Evolutionary conservation across 92 coral and sea anemone species (phyloP).

Genomic region (Phymanthus crucifer): DNA sequence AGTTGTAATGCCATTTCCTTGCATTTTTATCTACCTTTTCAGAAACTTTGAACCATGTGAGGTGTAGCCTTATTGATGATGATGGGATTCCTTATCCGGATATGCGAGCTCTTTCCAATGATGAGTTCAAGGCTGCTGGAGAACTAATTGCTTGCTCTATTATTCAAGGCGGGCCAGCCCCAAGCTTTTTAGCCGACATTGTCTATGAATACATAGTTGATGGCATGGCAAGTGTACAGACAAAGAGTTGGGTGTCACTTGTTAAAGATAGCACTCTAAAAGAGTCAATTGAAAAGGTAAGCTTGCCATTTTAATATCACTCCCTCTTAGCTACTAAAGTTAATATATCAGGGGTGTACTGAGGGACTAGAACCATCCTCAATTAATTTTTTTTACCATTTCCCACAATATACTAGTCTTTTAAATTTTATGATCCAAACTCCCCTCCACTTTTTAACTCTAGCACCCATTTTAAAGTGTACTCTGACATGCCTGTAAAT

Average conservation of each 20-base stretch:
- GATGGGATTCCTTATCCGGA: slow-evolving; percentile 59
- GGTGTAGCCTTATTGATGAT: slow-evolving; percentile 23
- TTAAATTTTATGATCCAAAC: neutral
- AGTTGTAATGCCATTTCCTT: too few species aligned
- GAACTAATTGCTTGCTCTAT: slow-evolving; percentile 58
- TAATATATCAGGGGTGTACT: neutral
- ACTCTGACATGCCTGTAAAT: neutral
- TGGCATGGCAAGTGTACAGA: slow-evolving; percentile 57
- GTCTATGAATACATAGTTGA: slow-evolving; percentile 56
- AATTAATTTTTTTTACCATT: neutral
- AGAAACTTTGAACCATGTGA: slow-evolving; percentile 33
- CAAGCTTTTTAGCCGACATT: slow-evolving; percentile 37
- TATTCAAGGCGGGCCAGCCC: slow-evolving; percentile 68
- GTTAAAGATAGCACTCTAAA: slow-evolving; percentile 39
- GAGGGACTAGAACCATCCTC: neutral
- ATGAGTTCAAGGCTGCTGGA: slow-evolving; percentile 58
- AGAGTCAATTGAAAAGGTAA: slow-evolving; percentile 55
- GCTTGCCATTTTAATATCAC: neutral
- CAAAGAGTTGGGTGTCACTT: slow-evolving; percentile 42
- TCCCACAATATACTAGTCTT: neutral
- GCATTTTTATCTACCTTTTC: slow-evolving; percentile 5
- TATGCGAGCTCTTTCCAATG: slow-evolving; percentile 61
- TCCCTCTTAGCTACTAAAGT: neutral
- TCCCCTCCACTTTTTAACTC: neutral
- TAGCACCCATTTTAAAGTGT: neutral